Evolutionary conservation across 1,140 invertebrate species (phyloP), one percentile per base, ranked within the genome.

Genomic region (Cherax destructor): DNA sequence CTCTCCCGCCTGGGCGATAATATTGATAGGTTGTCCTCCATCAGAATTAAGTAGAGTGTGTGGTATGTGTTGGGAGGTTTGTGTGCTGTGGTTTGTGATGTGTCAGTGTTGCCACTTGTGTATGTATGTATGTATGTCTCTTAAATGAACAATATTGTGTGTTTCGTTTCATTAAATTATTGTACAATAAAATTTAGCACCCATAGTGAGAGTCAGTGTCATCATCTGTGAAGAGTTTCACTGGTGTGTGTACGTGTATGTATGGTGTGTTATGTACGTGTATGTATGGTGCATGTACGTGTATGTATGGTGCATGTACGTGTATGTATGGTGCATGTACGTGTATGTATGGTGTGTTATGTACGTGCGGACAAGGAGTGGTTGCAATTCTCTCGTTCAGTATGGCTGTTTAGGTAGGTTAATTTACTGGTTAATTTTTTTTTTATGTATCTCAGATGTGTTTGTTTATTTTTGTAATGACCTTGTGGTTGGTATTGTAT

Each of bases 391-490:
- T 72, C 5, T 18, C n/a, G 21, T 30, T 18, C 6, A 24, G 24
- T 56, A 59, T 21, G 61, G 50, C 9, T 30, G 56, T 18, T 10
- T 49, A 18, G 21, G 6, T 9, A 24, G 80, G 80, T 83, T 24
- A 49, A 24, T 59, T 16, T 52, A 10, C 24, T 30, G 21, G 52
- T 6, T 11, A 5, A 52, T 47, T 76, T 76, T 56, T 69, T 13
- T 72, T 76, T 72, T 72, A 85, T 69, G 69, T 86, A 50, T 52
- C 69, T 86, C 83, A 86, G 83, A 86, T 86, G 83, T 86, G 65
- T 76, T 76, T 76, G 83, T 86, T 72, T 86, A 86, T 86, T 86
- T 86, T 86, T 86, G 83, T 86, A 86, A 86, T 56, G 83, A n/a
- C 47, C 76, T 86, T 84, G 61, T 84, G 83, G 83, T 84, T 30